Conservation (phyloP, 2,797 vertebrate species). For the Enteromius thamalakanensis region DNA sequence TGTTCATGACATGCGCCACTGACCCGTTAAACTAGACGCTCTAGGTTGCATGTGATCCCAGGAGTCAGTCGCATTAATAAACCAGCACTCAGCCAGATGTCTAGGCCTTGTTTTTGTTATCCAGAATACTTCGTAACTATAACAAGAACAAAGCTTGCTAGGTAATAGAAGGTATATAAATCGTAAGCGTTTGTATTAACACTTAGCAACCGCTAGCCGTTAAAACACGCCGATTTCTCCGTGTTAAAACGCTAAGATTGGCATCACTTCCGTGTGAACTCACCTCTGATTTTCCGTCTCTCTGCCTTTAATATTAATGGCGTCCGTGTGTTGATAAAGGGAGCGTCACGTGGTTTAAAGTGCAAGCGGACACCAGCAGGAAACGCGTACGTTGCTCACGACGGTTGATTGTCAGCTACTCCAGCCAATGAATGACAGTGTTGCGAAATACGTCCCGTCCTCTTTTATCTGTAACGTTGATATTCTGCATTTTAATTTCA, state of each 20-base stretch:
- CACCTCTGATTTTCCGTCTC: slow-evolving; percentile 67
- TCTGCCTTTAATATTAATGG: slow-evolving; percentile 64
- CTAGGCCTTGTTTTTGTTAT: slow-evolving; percentile 51
- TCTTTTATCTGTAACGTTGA: not conserved
- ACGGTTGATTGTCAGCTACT: not conserved
- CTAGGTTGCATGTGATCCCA: not conserved
- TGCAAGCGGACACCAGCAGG: slow-evolving; percentile 43
- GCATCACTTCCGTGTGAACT: slow-evolving; percentile 53
- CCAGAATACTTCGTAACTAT: slow-evolving; percentile 1
- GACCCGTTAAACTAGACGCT: slow-evolving; percentile 24
- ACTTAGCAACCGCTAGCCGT: not conserved
- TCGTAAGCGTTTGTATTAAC: not conserved
- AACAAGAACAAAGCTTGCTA: not conserved
- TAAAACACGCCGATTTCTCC: not conserved
- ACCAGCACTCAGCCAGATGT: slow-evolving; percentile 7
- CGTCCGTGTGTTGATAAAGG: slow-evolving; percentile 71
- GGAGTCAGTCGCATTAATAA: slow-evolving; percentile 31
- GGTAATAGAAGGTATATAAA: not conserved
- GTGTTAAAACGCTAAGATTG: not conserved
- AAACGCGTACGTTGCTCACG: slow-evolving; percentile 16
- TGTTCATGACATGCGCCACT: slow-evolving; percentile 12
- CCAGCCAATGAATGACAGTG: slow-evolving; percentile 20
- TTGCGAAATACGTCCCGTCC: not conserved
- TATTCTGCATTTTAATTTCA: not conserved
- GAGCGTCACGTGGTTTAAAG: slow-evolving; percentile 65